Base-by-base conservation (phyloP, 2,797 vertebrate species). In the Pseudotriccus pelzelni region DNA sequence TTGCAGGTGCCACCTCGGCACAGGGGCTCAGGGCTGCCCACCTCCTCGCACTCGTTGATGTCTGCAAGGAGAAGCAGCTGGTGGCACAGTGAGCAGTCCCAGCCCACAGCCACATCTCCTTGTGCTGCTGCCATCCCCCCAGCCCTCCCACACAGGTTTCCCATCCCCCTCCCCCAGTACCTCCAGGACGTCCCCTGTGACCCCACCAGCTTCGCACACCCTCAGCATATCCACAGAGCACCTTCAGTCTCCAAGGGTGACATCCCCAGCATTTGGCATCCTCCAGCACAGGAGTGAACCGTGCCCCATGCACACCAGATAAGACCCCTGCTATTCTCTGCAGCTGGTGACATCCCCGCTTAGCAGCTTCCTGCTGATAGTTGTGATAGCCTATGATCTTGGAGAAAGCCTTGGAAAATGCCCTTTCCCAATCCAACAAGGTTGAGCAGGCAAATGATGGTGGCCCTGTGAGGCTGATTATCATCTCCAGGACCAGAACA, bases 31-130 rank as follows among this genome's bases (percentile, higher is more conserved):
- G 98, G 98, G 97, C 97, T 97, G 30, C 98, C 95, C 97, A 99
- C 98, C 96, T 99, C 99, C 62, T 99, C 98, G 23, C 99, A 99
- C 94, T 99, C 99, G 11, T 99, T 99, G 96, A 99, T 98, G 94
- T 99, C 99, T 99, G 97, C 90, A 75, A 85, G 73, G 72, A 79
- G 41, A 84, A 78, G 37, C n/a, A 85, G 92, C 53, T 5, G 3
- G 36, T 72, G 46, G 56, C 47, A 60, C 12, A 43, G 56, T 0
- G 1, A 87, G 34, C 34, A 69, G 58, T 49, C 46, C 32, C 69
- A 74, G 37, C 30, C 37, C 12, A 24, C 39, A 73, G 53, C 7
- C 49, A 50, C 22, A 44, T 22, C 52, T 88, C 36, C 66, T 36
- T n/a, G 30, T 66, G 30, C 6, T 24, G 20, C 47, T 59, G 63